Evolutionary conservation across 2,113 vertebrate genomes (phyloP), one percentile per base, ranked within the genome.

Genomic region (Chaetorhynchus papuensis): DNA sequence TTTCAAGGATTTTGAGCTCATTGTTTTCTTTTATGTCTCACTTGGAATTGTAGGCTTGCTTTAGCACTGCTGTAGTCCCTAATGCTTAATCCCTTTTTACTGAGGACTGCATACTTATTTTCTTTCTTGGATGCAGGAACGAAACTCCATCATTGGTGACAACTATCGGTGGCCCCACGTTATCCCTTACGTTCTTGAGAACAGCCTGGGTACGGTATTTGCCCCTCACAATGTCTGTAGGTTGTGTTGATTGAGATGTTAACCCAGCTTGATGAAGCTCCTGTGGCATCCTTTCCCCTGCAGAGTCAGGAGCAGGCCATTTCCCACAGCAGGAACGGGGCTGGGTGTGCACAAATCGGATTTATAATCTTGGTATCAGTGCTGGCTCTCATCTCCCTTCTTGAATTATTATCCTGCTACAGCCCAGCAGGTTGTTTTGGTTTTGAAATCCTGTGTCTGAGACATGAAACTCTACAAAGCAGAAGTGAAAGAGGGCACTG

Each of bases 121-220:
- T 97, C 56, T 74, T 90, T 95, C 71, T 68, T 88, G 98, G 97
- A 47, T 41, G 41, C 97, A 98, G 96, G 96, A 90, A 37, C 98
- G 98, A n/a, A 99, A 99, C 94, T 98, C 99, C 57, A 98, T 99
- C 61, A 98, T 98, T 70, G 99, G 98, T n/a, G 98, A 98, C 18
- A 27, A 91, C 7, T 99, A 99, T 88, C 98, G 98, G 76, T 99
- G 99, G 99, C 99, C 99, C 33, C 98, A 94, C 13, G 98, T 96
- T 3, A 96, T 99, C 66, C 99, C 99, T 7, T 99, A 99, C 18
- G 97, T 98, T 83, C 97, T 99, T 82, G 98, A 99, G 37, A 98
- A 99, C 79, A 98, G 98, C 87, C 95, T 99, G 66, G 99, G 99
- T 99, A 97, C 9, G 33, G 97, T 97, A 96, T 87, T 65, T 65